Base-by-base conservation (phyloP, 2,888 invertebrate genomes). In the Orthonychiurus folsomi region DNA sequence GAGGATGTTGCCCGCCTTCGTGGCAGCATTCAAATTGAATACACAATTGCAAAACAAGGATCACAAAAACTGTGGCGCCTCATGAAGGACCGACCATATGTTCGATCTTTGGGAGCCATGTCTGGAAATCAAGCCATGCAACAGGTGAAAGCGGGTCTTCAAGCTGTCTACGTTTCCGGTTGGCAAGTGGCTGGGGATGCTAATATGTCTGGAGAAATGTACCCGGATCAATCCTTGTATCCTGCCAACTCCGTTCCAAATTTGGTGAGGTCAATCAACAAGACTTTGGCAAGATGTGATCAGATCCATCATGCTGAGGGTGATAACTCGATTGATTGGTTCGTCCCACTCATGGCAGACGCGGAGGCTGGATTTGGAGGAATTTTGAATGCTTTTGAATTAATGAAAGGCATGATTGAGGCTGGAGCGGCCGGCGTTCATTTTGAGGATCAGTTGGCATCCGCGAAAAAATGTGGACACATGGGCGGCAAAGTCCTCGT, bases 171-270 rank as follows among this genome's bases (percentile, higher is more conserved):
- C 65, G 70, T 77, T n/a, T 77, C 77, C 69, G 77, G 77, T 52
- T 77, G 77, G 77, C 77, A 77, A 73, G 77, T 77, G 20, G 77
- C 77, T 28, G 77, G 77, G 2, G 77, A 77, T 63, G 76, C 75
- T 21, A 77, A 77, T 67, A 66, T 72, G n/a, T 73, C 74, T n/a
- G 75, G 75, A 37, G 74, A 76, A 59, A 74, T 73, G 73, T 77
- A 77, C 63, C 77, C 77, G 12, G 77, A 77, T 66, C 77, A 77
- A 67, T 76, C 76, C 23, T 69, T 77, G 54, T 77, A 77, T 62
- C 76, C 77, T 27, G 73, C 75, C 50, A 77, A 77, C 66, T 76
- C 76, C 3, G 77, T 77, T 5, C 77, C 77, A 20, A 74, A 74
- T 57, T 67, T 77, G 15, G 74, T 74, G 50, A 65, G 69, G 26